phyloP scores from a whole-genome alignment of 1,140 invertebrate genomes.

The Cyclina sinensis region DNA sequence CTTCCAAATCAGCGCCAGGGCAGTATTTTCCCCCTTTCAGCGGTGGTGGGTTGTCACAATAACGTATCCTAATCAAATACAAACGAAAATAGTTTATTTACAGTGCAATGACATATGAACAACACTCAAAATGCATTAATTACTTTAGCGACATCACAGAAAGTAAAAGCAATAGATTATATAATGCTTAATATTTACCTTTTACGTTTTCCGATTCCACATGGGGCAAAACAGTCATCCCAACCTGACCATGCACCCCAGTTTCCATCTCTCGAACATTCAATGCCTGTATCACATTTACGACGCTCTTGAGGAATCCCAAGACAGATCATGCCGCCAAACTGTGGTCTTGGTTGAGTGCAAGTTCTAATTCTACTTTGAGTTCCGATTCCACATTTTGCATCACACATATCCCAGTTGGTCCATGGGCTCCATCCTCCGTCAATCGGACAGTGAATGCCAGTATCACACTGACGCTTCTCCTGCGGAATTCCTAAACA shows the following conservation, averaged over 20 bases:
- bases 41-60: constrained; percentile 51
- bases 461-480: constrained; percentile 48
- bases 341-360: constrained; percentile 55
- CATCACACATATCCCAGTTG: constrained; percentile 89
- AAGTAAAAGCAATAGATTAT: too few relatives aligned
- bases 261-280: constrained; percentile 86
- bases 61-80: constrained; percentile 18
- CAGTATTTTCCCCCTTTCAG: constrained; percentile 39
- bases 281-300: constrained; percentile 9
- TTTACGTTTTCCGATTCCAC: constrained; percentile 88
- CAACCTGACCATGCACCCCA: constrained; percentile 90
- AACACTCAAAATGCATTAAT: too few relatives aligned
- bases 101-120: too few relatives aligned
- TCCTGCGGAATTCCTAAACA: constrained; percentile 89
- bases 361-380: constrained; percentile 52
- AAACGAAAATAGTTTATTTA: too few relatives aligned
- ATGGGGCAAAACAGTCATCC: constrained; percentile 89
- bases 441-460: constrained; percentile 79
- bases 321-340: constrained; percentile 35
- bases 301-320: constrained; percentile 44
- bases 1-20: constrained; percentile 14
- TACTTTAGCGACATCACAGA: too few relatives aligned
- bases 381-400: constrained; percentile 88
- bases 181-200: constrained; percentile 41
- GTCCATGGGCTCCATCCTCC: constrained; percentile 90